Conservation (phyloP, 1,140 invertebrate species). For the Drosophila suzukii region DNA sequence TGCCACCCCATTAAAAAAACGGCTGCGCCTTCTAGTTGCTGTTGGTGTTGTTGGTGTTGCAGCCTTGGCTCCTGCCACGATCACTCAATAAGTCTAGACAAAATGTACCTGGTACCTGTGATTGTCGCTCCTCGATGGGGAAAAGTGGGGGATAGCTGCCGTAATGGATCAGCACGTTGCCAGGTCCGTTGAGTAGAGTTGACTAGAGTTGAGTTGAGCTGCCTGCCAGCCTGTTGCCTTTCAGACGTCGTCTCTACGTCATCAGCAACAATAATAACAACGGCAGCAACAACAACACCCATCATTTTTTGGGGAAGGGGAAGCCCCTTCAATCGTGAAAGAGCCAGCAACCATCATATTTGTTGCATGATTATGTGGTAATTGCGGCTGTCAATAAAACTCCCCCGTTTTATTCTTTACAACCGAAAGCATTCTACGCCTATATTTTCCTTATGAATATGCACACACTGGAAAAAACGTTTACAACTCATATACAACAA, state of each 20-base stretch:
- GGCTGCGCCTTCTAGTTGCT: conserved; percentile 67
- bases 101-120: conserved; percentile 76
- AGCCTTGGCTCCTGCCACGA: conserved; percentile 78
- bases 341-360: conserved; percentile 70
- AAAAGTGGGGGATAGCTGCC: conserved; percentile 39
- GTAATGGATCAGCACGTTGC: conserved; percentile 81
- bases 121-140: conserved; percentile 57
- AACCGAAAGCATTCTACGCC: conserved; percentile 77
- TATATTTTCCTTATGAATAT: conserved; percentile 53
- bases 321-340: conserved; percentile 36
- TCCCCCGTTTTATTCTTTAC: conserved; percentile 83
- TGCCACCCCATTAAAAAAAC: conserved; percentile 84
- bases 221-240: conserved; percentile 64
- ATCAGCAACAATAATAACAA: conserved; percentile 56
- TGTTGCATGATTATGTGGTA: conserved; percentile 84
- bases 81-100: conserved; percentile 83
- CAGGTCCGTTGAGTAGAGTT: conserved; percentile 27
- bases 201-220: conserved; percentile 30
- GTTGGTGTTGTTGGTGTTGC: conserved; percentile 38
- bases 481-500: too few species aligned
- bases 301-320: conserved; percentile 7
- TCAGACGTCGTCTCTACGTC: conserved; percentile 65
- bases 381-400: conserved; percentile 84
- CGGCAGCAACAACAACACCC: conserved; percentile 3
- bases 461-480: conserved; percentile 5